Evolutionary conservation across 2,113 vertebrate genomes (phyloP).

Genomic region (Isurus oxyrinchus): DNA sequence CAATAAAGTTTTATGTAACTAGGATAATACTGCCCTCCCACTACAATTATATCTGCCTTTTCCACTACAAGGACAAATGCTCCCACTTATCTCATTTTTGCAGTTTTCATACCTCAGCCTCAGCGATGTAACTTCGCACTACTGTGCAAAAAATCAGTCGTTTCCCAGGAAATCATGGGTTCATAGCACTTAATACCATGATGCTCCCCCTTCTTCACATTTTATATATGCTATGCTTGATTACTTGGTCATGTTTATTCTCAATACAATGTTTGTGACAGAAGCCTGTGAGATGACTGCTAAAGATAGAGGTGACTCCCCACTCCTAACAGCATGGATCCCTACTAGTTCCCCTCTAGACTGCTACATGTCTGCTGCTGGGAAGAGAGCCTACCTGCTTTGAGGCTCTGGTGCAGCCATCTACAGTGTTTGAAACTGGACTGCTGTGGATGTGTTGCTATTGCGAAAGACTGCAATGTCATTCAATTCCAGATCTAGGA

Average conservation of each 20-base stretch:
- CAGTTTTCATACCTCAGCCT: not conserved
- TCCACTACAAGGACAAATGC: not conserved
- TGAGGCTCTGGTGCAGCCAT: not conserved
- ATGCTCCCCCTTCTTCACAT: not conserved
- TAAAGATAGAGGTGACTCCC: too few species aligned
- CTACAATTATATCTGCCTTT: not conserved
- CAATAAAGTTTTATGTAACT: not conserved
- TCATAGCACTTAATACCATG: not conserved
- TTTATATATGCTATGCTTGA: not conserved
- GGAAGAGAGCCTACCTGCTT: not conserved
- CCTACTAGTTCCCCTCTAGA: not conserved
- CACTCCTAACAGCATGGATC: too few species aligned
- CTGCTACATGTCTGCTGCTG: not conserved
- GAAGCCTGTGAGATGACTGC: not conserved
- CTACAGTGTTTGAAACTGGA: not conserved
- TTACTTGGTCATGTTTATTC: too few species aligned
- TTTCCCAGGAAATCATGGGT: not conserved
- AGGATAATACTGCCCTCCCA: not conserved
- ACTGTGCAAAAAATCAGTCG: not conserved
- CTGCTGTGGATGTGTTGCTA: too few species aligned
- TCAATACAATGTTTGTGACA: not conserved
- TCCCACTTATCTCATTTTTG: not conserved
- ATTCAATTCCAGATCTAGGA: too few species aligned
- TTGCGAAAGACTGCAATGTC: too few species aligned
- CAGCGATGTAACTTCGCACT: not conserved